Evolutionary conservation across 2,888 invertebrate species (phyloP), one percentile per base, ranked within the genome.

Genomic region (Scotopteryx bipunctaria): DNA sequence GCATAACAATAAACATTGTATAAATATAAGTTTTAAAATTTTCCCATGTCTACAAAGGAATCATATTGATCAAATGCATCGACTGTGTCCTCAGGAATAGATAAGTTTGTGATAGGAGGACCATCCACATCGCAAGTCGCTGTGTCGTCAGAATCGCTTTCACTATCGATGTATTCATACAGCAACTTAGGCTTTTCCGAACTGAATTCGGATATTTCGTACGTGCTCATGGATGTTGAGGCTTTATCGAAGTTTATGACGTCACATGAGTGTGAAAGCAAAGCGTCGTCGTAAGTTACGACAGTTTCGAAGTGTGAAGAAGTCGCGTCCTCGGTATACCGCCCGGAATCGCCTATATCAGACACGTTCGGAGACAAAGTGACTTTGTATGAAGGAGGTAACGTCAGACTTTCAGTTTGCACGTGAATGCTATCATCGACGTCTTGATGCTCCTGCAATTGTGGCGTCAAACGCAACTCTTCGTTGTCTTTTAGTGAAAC

Each of bases 1-100:
- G 65, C 63, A 51, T 63, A 58, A 64, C 55, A 59, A 52, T 61
- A 63, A 66, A 69, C 49, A 69, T 67, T 42, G 57, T 54, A 48
- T 41, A 46, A 52, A 29, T 36, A 48, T 48, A 58, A 37, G 51
- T 19, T 47, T 57, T 66, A 91, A 76, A 91, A 91, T 66, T 89
- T 88, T 51, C 91, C 91, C 88, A 91, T 89, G 71, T 91, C 91
- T 71, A 91, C 83, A 70, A 88, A 88, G 59, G 91, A 91, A 67
- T 91, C 91, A 61, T 91, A 91, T 61, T 91, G 91, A 59, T 91
- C 91, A 58, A 80, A 83, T 64, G 73, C 73, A 60, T 87, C 88
- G 51, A 80, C 62, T 23, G 75, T 66, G 14, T 83, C 83, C n/a
- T 82, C 82, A 2, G 72, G 71, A 8, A 63, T 50, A 37, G 66